Conservation (phyloP, 2,888 invertebrate species). For the Polyploca ridens region DNA sequence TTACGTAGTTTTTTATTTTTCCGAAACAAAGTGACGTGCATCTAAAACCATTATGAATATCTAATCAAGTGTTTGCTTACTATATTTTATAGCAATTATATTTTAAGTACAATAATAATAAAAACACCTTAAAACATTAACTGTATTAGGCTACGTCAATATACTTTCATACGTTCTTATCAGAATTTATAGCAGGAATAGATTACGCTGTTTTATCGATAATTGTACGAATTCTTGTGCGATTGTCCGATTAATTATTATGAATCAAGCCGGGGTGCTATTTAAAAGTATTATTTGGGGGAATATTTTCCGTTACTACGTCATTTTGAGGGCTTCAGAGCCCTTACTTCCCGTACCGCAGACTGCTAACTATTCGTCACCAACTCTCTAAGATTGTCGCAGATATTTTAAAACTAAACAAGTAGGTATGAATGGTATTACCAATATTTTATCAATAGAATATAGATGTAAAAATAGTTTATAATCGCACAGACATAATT, state of each 20-base stretch:
- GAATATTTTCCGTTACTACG: background rate
- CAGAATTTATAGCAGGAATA: conserved; percentile 25
- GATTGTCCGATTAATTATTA: background rate
- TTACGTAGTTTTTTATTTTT: too few species aligned
- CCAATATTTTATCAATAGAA: too few species aligned
- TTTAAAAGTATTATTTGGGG: background rate
- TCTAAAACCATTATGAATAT: background rate
- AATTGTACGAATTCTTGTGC: conserved; percentile 19
- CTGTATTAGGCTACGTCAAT: background rate
- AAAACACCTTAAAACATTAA: background rate
- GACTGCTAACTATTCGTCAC: too few species aligned
- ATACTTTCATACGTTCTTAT: conserved; percentile 7
- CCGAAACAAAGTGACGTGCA: too few species aligned
- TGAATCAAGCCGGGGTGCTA: background rate
- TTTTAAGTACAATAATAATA: background rate
- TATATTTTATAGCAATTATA: conserved; percentile 8
- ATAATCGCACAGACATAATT: background rate
- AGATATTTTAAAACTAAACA: too few species aligned
- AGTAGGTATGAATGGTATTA: too few species aligned
- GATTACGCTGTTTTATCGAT: conserved; percentile 26
- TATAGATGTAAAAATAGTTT: background rate
- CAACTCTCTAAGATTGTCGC: too few species aligned
- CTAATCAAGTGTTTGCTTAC: background rate
- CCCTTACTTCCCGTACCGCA: too few species aligned
- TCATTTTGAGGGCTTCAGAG: too few species aligned